Evolutionary conservation across 2,797 vertebrate species (phyloP).

Genomic region (Malacoraja senta): DNA sequence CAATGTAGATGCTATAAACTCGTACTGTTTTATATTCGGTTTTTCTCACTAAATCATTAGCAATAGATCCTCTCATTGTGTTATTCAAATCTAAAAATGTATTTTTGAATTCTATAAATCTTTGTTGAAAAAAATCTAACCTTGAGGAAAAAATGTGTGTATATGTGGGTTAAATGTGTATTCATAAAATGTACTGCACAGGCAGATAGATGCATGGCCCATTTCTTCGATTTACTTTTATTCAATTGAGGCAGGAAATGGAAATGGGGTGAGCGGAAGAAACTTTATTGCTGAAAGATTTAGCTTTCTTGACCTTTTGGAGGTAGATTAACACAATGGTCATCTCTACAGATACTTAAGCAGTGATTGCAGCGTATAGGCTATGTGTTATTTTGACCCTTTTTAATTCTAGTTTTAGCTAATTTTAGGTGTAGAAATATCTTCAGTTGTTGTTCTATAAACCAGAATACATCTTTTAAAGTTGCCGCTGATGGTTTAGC

Average conservation of each 20-base stretch:
- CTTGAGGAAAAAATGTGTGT: neutral
- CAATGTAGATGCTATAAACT: neutral
- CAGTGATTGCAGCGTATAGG: neutral
- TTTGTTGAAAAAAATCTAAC: neutral
- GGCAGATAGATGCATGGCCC: neutral
- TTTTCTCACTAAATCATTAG: neutral
- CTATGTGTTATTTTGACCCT: neutral
- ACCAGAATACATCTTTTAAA: neutral
- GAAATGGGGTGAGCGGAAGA: neutral
- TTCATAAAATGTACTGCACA: too few relatives aligned
- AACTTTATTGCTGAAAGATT: constrained; percentile 6
- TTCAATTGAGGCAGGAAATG: neutral
- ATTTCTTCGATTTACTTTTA: neutral
- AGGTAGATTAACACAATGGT: neutral
- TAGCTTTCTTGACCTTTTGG: neutral
- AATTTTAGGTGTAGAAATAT: neutral
- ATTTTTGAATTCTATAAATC: neutral
- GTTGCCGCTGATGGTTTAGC: neutral
- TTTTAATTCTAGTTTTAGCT: neutral
- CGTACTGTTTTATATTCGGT: neutral
- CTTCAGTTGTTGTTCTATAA: neutral
- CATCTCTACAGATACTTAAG: neutral
- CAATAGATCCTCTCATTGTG: neutral
- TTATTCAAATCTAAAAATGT: neutral
- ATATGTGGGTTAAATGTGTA: neutral